phyloP scores from a whole-genome alignment of 2,797 vertebrate genomes.

The Rousettus madagascariensis region DNA sequence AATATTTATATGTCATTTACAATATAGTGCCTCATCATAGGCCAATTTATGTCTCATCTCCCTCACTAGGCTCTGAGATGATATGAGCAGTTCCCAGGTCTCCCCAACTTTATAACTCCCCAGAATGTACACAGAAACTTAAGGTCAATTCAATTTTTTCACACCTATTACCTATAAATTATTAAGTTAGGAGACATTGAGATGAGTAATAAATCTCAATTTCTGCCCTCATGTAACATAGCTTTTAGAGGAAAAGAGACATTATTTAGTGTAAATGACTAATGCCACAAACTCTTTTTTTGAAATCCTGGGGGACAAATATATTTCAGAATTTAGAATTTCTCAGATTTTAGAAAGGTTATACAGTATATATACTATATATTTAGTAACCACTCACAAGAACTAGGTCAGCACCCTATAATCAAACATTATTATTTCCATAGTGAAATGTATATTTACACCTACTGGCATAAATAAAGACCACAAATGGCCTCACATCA shows the following conservation, averaged over 20 bases:
- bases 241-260: background rate
- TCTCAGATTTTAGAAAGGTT: background rate
- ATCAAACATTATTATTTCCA: background rate
- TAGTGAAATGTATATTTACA: background rate
- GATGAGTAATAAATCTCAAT: background rate
- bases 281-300: background rate
- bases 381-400: background rate
- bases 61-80: background rate
- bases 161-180: background rate
- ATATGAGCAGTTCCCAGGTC: background rate
- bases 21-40: background rate
- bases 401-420: background rate
- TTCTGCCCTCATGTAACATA: background rate
- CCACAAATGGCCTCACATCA: background rate
- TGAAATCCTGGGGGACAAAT: background rate
- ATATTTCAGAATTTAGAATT: conserved; percentile 5
- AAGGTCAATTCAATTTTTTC: background rate
- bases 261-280: background rate
- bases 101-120: background rate
- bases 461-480: background rate
- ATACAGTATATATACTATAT: background rate
- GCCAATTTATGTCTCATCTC: background rate
- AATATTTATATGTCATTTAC: background rate
- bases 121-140: background rate
- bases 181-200: background rate